Percentiles rank a stretch among this genome's conserved stretches.
Conservation (phyloP, 2,113 vertebrate species). For the Cyrtonyx montezumae region DNA sequence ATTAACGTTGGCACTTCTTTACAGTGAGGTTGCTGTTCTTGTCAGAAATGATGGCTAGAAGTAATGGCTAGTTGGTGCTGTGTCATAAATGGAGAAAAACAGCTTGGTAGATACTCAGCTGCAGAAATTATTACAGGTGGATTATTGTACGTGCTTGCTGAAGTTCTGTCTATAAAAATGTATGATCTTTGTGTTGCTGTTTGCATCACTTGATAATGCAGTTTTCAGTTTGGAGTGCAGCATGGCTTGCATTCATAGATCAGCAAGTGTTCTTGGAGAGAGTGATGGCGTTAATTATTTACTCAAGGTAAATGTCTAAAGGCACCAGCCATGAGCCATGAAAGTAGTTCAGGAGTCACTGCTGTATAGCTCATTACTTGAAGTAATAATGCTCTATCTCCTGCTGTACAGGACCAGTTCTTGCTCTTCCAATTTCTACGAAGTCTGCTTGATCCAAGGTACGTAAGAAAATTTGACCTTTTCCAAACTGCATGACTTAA, state of each 20-base stretch:
- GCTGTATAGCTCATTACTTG: neutral
- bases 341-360: neutral
- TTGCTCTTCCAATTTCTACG: conserved; percentile 90
- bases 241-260: neutral
- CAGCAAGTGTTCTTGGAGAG: neutral
- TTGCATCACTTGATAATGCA: neutral
- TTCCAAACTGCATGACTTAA: neutral
- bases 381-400: neutral
- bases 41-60: neutral
- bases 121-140: neutral
- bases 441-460: conserved; percentile 90
- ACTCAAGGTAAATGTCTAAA: neutral
- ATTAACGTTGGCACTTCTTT: neutral
- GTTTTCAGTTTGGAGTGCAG: neutral
- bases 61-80: neutral
- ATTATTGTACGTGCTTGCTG: neutral
- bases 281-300: neutral
- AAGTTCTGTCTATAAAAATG: neutral
- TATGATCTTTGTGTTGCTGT: neutral
- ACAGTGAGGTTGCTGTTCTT: neutral
- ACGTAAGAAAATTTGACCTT: conserved; percentile 19
- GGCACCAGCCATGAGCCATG: neutral
- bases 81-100: neutral
- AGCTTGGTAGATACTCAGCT: neutral
- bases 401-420: conserved; percentile 80